A percentile compares a stretch with the other conserved stretches of the same genome.
Evolutionary conservation across 2,113 vertebrate species (phyloP).

Genomic region (Camelus bactrianus): DNA sequence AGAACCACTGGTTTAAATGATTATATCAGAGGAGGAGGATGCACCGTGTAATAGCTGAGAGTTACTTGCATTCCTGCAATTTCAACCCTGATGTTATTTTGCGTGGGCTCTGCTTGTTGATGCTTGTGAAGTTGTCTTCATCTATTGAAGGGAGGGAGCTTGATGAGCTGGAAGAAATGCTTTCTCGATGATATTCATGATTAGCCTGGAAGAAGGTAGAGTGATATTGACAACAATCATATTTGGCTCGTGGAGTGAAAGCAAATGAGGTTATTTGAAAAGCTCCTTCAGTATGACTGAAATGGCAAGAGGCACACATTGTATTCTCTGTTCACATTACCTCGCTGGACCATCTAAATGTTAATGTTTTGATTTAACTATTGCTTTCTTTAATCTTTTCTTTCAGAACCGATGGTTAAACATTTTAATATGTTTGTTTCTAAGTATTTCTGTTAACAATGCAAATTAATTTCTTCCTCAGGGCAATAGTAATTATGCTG

Average conservation of each 20-base stretch:
- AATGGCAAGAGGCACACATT: conserved; percentile 7
- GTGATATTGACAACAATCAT: conserved; percentile 49
- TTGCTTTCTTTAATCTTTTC: conserved; percentile 51
- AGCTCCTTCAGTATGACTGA: not conserved
- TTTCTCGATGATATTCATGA: conserved; percentile 61
- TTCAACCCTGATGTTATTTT: conserved; percentile 4
- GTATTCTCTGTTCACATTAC: conserved; percentile 33
- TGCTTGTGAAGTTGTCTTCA: conserved; percentile 51
- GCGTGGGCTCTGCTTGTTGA: not conserved
- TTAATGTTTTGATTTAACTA: conserved; percentile 68
- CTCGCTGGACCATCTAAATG: conserved; percentile 47
- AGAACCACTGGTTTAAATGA: conserved; percentile 43
- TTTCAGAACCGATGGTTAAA: conserved; percentile 63
- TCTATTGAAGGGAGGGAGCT: not conserved
- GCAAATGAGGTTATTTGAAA: conserved; percentile 59
- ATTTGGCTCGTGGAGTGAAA: conserved; percentile 45
- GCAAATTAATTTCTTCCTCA: conserved; percentile 67
- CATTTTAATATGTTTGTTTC: conserved; percentile 72
- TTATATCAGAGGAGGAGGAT: not conserved
- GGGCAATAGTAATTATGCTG: conserved; percentile 54
- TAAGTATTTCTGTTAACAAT: conserved; percentile 70
- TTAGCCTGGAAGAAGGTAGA: conserved; percentile 28
- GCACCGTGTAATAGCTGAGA: not conserved
- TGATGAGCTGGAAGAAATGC: conserved; percentile 67
- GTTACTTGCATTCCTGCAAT: not conserved